Conservation (phyloP, 2,113 vertebrate genomes). For the Fukomys damarensis region DNA sequence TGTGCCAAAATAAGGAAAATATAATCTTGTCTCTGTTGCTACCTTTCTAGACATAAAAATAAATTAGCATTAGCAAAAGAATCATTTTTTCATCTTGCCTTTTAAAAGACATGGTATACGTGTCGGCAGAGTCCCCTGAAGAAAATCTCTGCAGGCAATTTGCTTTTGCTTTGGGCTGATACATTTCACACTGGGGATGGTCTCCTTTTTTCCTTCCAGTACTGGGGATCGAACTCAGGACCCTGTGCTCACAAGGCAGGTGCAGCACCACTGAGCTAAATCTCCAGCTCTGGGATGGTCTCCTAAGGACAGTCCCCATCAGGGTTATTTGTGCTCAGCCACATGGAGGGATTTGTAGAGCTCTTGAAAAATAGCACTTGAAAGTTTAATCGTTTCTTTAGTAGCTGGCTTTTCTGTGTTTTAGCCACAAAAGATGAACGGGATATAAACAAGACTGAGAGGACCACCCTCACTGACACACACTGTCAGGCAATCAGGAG, state of each 20-base stretch:
- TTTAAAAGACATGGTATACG: slow-evolving; percentile 14
- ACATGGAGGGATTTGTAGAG: not conserved
- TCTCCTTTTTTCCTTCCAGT: too few relatives aligned
- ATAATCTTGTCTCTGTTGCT: not conserved
- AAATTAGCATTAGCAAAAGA: slow-evolving; percentile 74
- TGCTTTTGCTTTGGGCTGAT: slow-evolving; percentile 19
- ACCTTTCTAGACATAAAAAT: slow-evolving; percentile 57
- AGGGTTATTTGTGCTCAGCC: not conserved
- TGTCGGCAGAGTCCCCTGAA: slow-evolving; percentile 3
- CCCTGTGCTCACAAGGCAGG: too few relatives aligned
- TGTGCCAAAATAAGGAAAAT: slow-evolving; percentile 58
- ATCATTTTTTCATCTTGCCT: slow-evolving; percentile 68
- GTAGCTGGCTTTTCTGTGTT: not conserved
- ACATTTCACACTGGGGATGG: not conserved
- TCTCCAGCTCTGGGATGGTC: too few relatives aligned
- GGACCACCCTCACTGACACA: not conserved
- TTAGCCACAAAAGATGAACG: not conserved
- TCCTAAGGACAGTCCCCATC: not conserved
- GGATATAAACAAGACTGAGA: not conserved
- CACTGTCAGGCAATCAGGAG: not conserved
- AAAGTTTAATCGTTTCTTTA: not conserved
- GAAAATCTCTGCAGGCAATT: slow-evolving; percentile 5
- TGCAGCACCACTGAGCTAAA: too few relatives aligned
- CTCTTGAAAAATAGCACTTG: slow-evolving; percentile 35
- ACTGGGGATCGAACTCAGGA: too few relatives aligned